phyloP scores from a whole-genome alignment of 2,888 invertebrate species.

The Noctuana brunneofusca region DNA sequence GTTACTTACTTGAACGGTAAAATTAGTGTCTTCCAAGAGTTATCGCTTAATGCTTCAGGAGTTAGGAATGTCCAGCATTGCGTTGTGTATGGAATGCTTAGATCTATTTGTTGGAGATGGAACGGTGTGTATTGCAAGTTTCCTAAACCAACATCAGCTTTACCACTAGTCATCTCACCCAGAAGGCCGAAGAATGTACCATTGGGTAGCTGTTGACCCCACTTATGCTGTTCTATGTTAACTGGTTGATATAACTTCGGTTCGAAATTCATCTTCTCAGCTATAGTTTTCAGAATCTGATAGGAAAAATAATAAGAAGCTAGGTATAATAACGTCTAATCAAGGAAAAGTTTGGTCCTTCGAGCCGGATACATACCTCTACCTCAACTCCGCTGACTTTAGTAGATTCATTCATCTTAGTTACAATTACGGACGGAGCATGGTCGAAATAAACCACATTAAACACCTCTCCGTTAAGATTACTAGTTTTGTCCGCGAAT shows the following conservation, averaged over 20 bases:
- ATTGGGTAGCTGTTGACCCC: constrained; percentile 86
- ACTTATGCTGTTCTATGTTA: constrained; percentile 84
- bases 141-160: constrained; percentile 89
- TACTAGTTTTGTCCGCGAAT: constrained; percentile 83
- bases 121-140: constrained; percentile 89
- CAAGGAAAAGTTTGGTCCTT: constrained; percentile 31
- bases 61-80: constrained; percentile 93
- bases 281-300: constrained; percentile 86
- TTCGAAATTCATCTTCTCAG: constrained; percentile 87
- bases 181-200: constrained; percentile 88
- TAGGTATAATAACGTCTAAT: too few relatives aligned
- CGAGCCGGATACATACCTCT: constrained; percentile 75
- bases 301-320: constrained; percentile 43
- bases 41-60: constrained; percentile 90
- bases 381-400: constrained; percentile 86
- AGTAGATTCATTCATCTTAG: constrained; percentile 61
- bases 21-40: constrained; percentile 92
- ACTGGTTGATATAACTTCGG: constrained; percentile 86
- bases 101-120: constrained; percentile 86
- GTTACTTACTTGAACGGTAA: constrained; percentile 88
- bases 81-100: constrained; percentile 90
- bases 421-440: constrained; percentile 84
- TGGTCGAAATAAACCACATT: constrained; percentile 87
- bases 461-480: constrained; percentile 82
- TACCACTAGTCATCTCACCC: constrained; percentile 87